Evolutionary conservation across 1,140 invertebrate genomes (phyloP).

Genomic region (Lasioglossum baleicum): DNA sequence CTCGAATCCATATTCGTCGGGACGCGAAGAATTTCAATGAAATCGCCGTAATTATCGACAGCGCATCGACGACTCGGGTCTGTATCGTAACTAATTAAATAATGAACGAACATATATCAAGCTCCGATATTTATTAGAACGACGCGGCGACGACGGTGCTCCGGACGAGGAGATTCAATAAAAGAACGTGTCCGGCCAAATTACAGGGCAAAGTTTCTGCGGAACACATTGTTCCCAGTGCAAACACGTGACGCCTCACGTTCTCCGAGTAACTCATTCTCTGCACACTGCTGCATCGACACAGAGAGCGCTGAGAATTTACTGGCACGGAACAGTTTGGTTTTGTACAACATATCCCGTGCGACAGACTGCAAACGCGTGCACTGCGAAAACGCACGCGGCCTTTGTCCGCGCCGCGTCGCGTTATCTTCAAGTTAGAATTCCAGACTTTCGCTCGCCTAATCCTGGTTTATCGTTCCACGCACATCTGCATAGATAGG

Average conservation of each 20-base stretch:
- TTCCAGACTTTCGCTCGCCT: no score
- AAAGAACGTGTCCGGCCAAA: not conserved
- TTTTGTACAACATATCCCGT: slow-evolving; percentile 40
- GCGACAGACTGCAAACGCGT: not conserved
- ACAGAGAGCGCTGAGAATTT: slow-evolving; percentile 34
- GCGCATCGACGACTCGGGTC: no score
- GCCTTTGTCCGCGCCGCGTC: no score
- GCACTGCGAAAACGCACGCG: no score
- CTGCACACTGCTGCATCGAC: slow-evolving; percentile 42
- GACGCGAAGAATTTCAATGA: no score
- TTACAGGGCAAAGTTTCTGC: not conserved
- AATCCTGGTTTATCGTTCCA: no score
- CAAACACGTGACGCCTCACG: slow-evolving; percentile 28
- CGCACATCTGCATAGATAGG: no score
- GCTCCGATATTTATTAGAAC: slow-evolving; percentile 4
- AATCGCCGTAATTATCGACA: no score
- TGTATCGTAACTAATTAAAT: not conserved
- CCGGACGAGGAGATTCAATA: not conserved
- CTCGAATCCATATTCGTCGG: no score
- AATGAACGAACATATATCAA: not conserved
- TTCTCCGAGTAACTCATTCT: slow-evolving; percentile 44
- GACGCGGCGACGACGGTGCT: no score
- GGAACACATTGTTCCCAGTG: not conserved
- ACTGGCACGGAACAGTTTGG: slow-evolving; percentile 38
- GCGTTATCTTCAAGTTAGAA: no score